phyloP scores from a whole-genome alignment of 2,888 invertebrate genomes.

The Laspeyria flexula region DNA sequence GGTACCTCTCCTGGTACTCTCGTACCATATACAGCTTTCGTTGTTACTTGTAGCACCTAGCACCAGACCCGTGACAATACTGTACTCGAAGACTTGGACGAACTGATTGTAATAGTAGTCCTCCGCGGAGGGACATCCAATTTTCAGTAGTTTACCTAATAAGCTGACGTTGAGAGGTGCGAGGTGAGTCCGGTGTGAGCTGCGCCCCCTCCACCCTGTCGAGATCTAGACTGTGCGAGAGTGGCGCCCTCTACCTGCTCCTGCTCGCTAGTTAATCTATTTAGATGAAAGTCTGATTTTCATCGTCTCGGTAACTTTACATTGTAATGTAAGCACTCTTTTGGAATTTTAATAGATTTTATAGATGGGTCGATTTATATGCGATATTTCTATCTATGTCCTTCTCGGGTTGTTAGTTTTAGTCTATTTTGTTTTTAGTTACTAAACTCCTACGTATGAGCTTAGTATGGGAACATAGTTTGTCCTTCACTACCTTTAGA shows the following conservation, averaged over 20 bases:
- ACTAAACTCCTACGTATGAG: slow-evolving; percentile 36
- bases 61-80: slow-evolving; percentile 63
- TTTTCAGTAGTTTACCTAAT: slow-evolving; percentile 59
- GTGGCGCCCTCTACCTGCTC: too few species aligned
- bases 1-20: too few species aligned
- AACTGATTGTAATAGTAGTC: slow-evolving; percentile 59
- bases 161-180: slow-evolving; percentile 36
- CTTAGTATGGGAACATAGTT: slow-evolving; percentile 44
- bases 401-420: slow-evolving; percentile 46
- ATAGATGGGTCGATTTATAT: slow-evolving; percentile 37
- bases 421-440: slow-evolving; percentile 25
- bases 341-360: slow-evolving; percentile 47
- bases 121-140: slow-evolving; percentile 54
- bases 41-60: slow-evolving; percentile 22
- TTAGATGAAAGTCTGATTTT: slow-evolving; percentile 58
- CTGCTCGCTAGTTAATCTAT: too few species aligned
- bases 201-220: too few species aligned
- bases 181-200: too few species aligned
- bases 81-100: slow-evolving; percentile 57
- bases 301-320: slow-evolving; percentile 51
- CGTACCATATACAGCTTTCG: too few species aligned
- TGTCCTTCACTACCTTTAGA: slow-evolving; percentile 21
- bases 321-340: slow-evolving; percentile 46
- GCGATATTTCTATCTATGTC: slow-evolving; percentile 42
- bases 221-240: too few species aligned